A percentile compares a stretch with the other conserved stretches of the same genome.
These are phyloP conservation scores for Ptyas mucosa DNA, from an alignment of 2,113 vertebrate species.

Conservation along the genomic window DNA sequence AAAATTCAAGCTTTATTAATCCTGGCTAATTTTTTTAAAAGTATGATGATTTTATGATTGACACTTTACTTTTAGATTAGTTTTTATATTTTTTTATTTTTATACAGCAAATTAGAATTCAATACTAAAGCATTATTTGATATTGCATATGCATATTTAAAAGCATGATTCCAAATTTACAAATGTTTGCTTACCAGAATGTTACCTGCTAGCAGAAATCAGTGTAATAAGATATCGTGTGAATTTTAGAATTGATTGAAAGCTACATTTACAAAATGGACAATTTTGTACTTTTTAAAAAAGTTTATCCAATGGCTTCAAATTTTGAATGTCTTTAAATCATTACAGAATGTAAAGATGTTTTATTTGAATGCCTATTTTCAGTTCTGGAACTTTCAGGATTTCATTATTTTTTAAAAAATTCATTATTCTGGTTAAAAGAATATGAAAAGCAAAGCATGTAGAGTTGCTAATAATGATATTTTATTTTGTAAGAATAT, in stretches of 20 bases:
- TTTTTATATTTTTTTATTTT: constrained; percentile 27
- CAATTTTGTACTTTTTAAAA: not conserved
- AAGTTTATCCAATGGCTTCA: not conserved
- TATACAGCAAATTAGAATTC: not conserved
- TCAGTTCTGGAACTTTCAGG: not conserved
- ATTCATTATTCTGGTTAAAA: constrained; percentile 53
- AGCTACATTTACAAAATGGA: not conserved
- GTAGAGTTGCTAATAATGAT: not conserved
- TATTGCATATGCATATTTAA: not conserved
- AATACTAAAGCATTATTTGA: not conserved
- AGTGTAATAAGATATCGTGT: not conserved
- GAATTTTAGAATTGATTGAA: not conserved
- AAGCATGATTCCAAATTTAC: not conserved
- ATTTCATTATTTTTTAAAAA: not conserved
- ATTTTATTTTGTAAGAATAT: not conserved
- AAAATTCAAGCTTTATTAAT: not conserved
- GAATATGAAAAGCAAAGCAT: constrained; percentile 29
- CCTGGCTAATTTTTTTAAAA: not conserved
- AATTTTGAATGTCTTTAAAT: not conserved
- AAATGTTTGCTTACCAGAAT: not conserved
- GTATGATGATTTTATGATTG: not conserved
- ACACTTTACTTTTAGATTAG: not conserved
- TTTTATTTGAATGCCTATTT: not conserved
- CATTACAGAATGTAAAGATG: not conserved
- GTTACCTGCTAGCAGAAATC: not conserved